phyloP scores from a whole-genome alignment of 2,888 invertebrate species.

The Onthophagus sagittarius region DNA sequence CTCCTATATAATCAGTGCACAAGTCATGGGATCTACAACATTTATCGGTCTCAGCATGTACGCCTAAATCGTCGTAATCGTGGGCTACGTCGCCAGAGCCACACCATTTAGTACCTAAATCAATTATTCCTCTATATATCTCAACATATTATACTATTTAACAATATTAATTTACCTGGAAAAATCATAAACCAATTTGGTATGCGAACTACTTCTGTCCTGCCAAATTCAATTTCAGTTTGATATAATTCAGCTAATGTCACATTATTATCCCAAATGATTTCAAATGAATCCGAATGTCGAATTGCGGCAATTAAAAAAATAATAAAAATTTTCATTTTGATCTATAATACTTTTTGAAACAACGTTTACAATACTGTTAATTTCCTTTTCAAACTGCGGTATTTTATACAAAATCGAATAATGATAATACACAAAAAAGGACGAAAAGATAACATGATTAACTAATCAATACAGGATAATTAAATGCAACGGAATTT shows the following conservation, averaged over 20 bases:
- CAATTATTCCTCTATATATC: background rate
- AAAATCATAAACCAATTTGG: slow-evolving; percentile 26
- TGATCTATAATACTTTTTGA: background rate
- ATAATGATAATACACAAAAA: background rate
- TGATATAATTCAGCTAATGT: background rate
- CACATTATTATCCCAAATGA: slow-evolving; percentile 8
- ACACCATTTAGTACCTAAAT: slow-evolving; percentile 75
- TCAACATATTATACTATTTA: background rate
- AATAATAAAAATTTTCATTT: background rate
- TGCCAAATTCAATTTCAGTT: slow-evolving; percentile 17
- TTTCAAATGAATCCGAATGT: background rate
- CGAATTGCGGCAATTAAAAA: background rate
- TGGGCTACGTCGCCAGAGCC: slow-evolving; percentile 66
- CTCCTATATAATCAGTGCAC: slow-evolving; percentile 59
- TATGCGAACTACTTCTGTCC: slow-evolving; percentile 18
- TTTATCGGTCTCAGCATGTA: slow-evolving; percentile 58
- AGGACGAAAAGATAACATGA: background rate
- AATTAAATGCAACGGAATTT: background rate
- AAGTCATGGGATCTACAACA: slow-evolving; percentile 73
- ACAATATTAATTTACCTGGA: slow-evolving; percentile 23
- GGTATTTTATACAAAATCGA: background rate
- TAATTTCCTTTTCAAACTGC: background rate
- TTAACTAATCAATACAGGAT: background rate
- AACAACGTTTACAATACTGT: background rate
- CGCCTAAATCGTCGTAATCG: slow-evolving; percentile 63